A percentile compares a stretch with the other conserved stretches of the same genome.
These are phyloP conservation scores for Callaeas wilsoni DNA, from an alignment of 2,113 vertebrate genomes.

Conservation along the genomic window DNA sequence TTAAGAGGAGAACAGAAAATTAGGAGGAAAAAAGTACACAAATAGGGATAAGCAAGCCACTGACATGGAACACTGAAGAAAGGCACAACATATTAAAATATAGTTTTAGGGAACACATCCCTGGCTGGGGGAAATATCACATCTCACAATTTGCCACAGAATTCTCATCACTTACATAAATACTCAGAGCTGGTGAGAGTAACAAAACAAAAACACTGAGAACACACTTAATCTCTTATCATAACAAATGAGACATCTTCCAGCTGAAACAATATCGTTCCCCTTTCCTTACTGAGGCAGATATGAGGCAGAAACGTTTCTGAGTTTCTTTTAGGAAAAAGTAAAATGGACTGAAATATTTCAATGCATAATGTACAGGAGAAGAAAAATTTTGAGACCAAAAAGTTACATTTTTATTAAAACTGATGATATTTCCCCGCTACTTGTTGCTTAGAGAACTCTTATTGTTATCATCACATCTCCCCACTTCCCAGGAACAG, in stretches of 20 bases:
- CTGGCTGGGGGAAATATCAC: neutral
- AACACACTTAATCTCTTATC: neutral
- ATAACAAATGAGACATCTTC: neutral
- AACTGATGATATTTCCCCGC: neutral
- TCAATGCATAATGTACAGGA: neutral
- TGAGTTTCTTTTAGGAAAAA: neutral
- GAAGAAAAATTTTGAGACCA: neutral
- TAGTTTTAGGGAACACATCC: neutral
- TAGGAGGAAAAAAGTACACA: neutral
- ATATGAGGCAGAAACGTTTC: neutral
- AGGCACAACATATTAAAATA: neutral
- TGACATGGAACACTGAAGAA: neutral
- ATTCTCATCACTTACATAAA: neutral
- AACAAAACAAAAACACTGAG: neutral
- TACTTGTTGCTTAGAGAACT: neutral
- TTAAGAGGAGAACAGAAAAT: neutral
- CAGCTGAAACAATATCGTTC: neutral
- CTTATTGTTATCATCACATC: neutral
- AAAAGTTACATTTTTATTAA: neutral
- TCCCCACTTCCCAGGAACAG: neutral
- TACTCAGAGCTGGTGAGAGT: neutral
- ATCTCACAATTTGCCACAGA: neutral
- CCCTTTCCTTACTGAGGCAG: neutral
- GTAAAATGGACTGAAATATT: neutral
- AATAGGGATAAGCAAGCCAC: neutral